Percentiles rank a stretch among this genome's conserved stretches.
These are phyloP conservation scores for Gobio gobio DNA, from an alignment of 2,113 vertebrate species.

Conservation along the genomic window DNA sequence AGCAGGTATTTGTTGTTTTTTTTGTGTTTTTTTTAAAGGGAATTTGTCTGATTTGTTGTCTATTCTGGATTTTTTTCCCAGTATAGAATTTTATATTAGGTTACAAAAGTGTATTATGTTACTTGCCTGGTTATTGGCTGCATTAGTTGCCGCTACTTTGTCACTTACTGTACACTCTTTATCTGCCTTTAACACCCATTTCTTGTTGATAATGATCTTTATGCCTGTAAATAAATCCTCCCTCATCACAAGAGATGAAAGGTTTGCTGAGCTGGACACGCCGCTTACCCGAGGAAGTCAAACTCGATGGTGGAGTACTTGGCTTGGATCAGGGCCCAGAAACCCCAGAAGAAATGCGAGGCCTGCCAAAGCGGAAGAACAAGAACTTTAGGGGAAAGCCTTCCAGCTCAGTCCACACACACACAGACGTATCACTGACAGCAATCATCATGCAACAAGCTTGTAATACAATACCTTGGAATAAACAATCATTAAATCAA, in stretches of 20 bases:
- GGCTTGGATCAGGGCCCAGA: constrained; percentile 96
- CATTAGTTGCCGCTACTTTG: neutral
- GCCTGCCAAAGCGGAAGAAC: constrained; percentile 75
- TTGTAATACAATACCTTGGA: neutral
- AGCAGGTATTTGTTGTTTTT: neutral
- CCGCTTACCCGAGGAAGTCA: constrained; percentile 89
- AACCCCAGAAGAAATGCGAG: constrained; percentile 97
- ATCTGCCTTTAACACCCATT: neutral
- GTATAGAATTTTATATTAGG: neutral
- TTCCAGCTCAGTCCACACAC: neutral
- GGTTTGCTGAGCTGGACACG: neutral
- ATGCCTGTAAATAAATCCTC: neutral
- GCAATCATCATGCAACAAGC: neutral
- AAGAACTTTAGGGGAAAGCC: constrained; percentile 13
- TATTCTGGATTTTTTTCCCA: neutral
- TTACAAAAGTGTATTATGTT: neutral
- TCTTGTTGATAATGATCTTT: constrained; percentile 15
- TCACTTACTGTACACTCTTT: neutral
- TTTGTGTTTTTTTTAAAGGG: neutral
- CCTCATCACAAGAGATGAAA: neutral
- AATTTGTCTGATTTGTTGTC: neutral
- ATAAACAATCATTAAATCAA: neutral
- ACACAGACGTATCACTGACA: neutral
- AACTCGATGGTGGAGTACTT: constrained; percentile 96
- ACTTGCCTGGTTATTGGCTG: neutral